Percentiles rank a stretch among this genome's conserved stretches.
Evolutionary conservation across 2,113 vertebrate species (phyloP).

Genomic region (Hypanus sabinus): DNA sequence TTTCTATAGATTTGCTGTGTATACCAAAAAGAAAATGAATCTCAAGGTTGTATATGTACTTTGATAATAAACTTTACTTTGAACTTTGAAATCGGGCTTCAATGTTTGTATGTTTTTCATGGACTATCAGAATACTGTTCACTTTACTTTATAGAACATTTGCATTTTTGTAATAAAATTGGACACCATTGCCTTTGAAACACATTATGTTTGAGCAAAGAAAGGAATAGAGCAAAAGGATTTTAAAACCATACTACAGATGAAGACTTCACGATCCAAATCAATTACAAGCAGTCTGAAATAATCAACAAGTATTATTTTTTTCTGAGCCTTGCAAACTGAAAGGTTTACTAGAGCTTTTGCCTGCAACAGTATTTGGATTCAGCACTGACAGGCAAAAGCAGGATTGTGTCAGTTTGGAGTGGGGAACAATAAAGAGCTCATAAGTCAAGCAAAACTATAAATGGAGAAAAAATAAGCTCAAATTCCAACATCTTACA

Average conservation of each 20-base stretch:
- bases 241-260: background rate
- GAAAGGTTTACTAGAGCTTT: background rate
- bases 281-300: background rate
- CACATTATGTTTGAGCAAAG: background rate
- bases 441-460: background rate
- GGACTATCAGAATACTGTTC: background rate
- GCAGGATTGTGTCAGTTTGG: background rate
- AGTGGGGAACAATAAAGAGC: background rate
- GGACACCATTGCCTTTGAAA: background rate
- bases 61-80: too few species aligned
- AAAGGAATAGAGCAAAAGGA: too few species aligned
- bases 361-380: background rate
- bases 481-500: background rate
- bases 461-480: background rate
- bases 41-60: too few species aligned
- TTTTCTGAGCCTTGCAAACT: background rate
- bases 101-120: background rate
- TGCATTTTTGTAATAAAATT: background rate
- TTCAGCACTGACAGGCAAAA: background rate
- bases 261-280: background rate
- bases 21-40: too few species aligned
- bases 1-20: too few species aligned
- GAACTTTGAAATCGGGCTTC: background rate
- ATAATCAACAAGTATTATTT: background rate
- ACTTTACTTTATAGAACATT: background rate